Conservation (phyloP, 2,113 vertebrate species). For the Zapornia atra region DNA sequence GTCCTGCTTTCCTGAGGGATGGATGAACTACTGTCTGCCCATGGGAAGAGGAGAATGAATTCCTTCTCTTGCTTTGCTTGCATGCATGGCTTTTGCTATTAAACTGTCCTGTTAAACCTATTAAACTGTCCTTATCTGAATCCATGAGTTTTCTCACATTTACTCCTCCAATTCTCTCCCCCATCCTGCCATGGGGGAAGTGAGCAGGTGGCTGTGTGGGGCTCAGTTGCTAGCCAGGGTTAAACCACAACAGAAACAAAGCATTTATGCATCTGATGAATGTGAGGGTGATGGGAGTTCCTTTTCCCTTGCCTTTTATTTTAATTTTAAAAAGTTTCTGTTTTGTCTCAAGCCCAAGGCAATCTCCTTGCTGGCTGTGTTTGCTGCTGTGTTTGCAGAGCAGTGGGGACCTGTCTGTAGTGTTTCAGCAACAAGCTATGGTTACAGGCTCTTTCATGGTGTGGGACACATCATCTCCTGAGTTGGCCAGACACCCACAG, state of each 20-base stretch:
- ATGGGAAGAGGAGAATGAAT: too few species aligned
- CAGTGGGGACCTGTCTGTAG: not conserved
- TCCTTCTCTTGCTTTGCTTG: too few species aligned
- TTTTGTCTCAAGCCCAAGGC: conserved; percentile 17
- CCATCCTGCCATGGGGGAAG: too few species aligned
- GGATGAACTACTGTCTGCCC: too few species aligned
- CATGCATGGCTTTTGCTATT: too few species aligned
- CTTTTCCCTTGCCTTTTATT: not conserved
- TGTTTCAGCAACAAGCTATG: fast-evolving
- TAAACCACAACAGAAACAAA: not conserved
- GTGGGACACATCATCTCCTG: not conserved
- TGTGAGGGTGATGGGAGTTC: not conserved
- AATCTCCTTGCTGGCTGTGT: not conserved
- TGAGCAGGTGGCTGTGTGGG: too few species aligned
- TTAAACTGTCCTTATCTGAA: too few species aligned
- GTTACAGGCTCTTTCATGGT: not conserved
- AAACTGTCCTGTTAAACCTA: too few species aligned
- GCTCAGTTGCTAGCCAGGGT: too few species aligned
- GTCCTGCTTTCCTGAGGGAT: too few species aligned
- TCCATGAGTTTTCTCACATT: too few species aligned
- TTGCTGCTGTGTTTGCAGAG: conserved; percentile 10
- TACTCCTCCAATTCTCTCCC: too few species aligned
- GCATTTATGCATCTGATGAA: not conserved
- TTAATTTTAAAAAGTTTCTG: not conserved
- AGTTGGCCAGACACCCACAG: not conserved